Evolutionary conservation across 2,113 vertebrate species (phyloP).

Genomic region (Galemys pyrenaicus): DNA sequence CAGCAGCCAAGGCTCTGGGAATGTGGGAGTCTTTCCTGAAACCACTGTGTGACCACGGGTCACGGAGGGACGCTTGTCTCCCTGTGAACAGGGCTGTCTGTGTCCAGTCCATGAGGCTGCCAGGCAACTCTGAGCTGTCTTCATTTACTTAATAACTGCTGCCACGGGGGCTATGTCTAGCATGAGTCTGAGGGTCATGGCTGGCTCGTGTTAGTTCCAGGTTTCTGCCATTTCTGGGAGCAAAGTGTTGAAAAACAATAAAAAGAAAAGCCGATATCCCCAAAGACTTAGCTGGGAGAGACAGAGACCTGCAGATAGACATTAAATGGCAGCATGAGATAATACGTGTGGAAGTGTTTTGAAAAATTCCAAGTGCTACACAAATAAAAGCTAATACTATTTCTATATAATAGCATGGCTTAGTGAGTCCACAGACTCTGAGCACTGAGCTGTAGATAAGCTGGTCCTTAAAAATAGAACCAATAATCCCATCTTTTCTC

Average conservation of each 20-base stretch:
- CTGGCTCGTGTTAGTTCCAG: not conserved
- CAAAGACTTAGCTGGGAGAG: not conserved
- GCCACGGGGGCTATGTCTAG: not conserved
- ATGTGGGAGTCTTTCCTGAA: constrained; percentile 41
- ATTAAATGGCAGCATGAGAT: not conserved
- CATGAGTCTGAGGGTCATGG: not conserved
- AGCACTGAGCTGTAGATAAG: constrained; percentile 15
- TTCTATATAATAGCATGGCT: constrained; percentile 31
- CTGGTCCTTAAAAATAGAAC: constrained; percentile 57
- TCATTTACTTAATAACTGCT: not conserved
- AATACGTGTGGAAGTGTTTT: not conserved
- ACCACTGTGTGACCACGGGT: not conserved
- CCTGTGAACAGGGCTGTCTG: not conserved
- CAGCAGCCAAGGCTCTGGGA: constrained; percentile 14
- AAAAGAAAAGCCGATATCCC: not conserved
- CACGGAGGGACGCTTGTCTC: not conserved
- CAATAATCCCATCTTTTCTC: constrained; percentile 12
- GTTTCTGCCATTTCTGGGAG: not conserved
- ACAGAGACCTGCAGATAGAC: not conserved
- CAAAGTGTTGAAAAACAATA: not conserved
- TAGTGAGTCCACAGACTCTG: not conserved
- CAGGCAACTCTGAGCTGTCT: not conserved
- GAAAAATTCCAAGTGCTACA: constrained; percentile 15
- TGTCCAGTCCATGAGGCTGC: not conserved
- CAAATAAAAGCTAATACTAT: constrained; percentile 46